Evolutionary conservation across 2,888 invertebrate genomes (phyloP).

Genomic region (Polymixis lichenea): DNA sequence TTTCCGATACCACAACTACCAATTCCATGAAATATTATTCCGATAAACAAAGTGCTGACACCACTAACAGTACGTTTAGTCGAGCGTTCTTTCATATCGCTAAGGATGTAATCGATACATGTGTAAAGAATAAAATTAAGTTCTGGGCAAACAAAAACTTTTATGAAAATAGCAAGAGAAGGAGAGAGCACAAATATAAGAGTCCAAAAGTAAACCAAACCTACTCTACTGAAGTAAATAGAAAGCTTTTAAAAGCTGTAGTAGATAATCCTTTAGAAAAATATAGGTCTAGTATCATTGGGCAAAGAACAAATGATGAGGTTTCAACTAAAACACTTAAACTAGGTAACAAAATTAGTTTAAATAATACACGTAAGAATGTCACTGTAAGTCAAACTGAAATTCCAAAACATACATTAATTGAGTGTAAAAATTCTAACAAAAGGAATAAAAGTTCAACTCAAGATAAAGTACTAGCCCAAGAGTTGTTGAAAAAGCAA

Average conservation of each 20-base stretch:
- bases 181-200: neutral
- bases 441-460: neutral
- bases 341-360: neutral
- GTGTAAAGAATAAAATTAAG: neutral
- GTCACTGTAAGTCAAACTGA: neutral
- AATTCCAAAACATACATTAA: neutral
- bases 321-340: neutral
- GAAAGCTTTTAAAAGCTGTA: neutral
- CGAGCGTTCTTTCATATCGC: neutral
- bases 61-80: neutral
- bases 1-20: neutral
- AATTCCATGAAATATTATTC: neutral
- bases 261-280: neutral
- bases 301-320: neutral
- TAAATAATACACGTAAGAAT: neutral
- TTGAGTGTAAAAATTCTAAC: neutral
- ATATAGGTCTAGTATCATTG: neutral
- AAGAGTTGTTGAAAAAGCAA: neutral
- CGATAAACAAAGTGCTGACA: neutral
- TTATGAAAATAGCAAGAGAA: neutral
- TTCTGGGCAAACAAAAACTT: neutral
- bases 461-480: neutral
- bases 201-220: neutral
- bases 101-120: constrained; percentile 1
- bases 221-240: neutral